Evolutionary conservation across 1,140 invertebrate genomes (phyloP), one percentile per base, ranked within the genome.

Genomic region (Drosophila funebris): DNA sequence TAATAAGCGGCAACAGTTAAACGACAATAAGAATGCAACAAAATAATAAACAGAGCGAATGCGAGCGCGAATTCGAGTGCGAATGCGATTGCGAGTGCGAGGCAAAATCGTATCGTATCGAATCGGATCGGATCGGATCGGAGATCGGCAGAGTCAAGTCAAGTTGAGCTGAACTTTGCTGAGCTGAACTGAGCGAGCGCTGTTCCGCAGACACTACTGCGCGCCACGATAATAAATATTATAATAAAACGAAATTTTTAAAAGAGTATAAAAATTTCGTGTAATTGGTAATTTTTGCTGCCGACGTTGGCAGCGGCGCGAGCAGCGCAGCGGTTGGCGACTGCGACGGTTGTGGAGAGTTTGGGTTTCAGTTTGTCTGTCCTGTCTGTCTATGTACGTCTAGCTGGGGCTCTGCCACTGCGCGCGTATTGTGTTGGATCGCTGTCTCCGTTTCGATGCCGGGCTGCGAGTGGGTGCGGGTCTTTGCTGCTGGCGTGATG

Each of bases 201-300:
- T 78, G 63, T 89, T 91, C 90, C 90, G 90, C 84, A 91, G 90
- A 91, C 90, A 91, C 89, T 90, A 90, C 89, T 91, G 90, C 90
- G 90, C 90, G 90, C 84, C 77, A 91, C 90, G 90, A 91, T 91
- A 91, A 91, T 91, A 91, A 91, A 91, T 91, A 91, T 91, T 91
- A 91, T 91, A 91, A 91, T 91, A 91, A 91, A 91, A 91, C 90
- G 89, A 91, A 91, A 91, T 91, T 91, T 90, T 91, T 91, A 91
- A 91, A 91, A 91, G 90, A 91, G 90, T 91, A 91, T 91, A 91
- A 91, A 90, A 91, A 91, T 91, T 90, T 91, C 82, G 85, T 91
- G 90, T 91, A 91, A 91, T 91, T 90, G 90, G 90, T 91, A 91
- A 91, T 91, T 88, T 88, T 88, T 91, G 90, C 90, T 85, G 81